Percentiles rank a stretch among this genome's conserved stretches.
phyloP scores from a whole-genome alignment of 2,113 vertebrate species.

The Rhinogobius similis region DNA sequence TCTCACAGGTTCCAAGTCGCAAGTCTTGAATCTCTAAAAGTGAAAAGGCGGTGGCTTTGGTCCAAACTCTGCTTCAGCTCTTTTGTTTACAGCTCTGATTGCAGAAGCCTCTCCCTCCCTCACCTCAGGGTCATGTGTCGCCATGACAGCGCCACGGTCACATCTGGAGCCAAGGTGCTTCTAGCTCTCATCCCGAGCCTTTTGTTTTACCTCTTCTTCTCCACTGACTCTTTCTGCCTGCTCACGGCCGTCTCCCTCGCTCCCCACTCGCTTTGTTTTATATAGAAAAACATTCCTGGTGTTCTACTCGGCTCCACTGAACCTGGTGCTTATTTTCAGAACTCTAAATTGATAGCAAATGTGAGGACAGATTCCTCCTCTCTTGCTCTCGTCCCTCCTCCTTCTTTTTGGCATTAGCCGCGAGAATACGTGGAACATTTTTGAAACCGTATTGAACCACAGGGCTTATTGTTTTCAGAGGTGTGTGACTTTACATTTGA shows the following conservation, averaged over 20 bases:
- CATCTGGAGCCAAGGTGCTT: constrained; percentile 70
- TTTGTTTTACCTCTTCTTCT: constrained; percentile 23
- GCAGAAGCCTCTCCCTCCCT: constrained; percentile 14
- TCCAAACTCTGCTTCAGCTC: not conserved
- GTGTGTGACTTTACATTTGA: constrained; percentile 71
- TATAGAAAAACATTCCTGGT: constrained; percentile 82
- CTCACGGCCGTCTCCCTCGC: constrained; percentile 26
- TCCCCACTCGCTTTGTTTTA: constrained; percentile 65
- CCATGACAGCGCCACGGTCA: constrained; percentile 36
- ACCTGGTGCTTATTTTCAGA: constrained; percentile 81
- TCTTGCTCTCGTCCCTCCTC: constrained; percentile 50
- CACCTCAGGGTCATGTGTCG: constrained; percentile 25
- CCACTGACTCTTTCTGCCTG: constrained; percentile 23
- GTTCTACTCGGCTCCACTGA: constrained; percentile 71
- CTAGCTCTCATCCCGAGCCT: constrained; percentile 13
- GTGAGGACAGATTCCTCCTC: constrained; percentile 76
- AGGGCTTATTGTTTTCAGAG: constrained; percentile 75
- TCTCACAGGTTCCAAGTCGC: not conserved
- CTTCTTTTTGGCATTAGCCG: constrained; percentile 66
- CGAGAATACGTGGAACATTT: constrained; percentile 78
- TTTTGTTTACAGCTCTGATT: not conserved
- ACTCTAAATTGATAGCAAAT: constrained; percentile 84
- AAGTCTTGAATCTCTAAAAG: not conserved
- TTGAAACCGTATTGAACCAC: constrained; percentile 69
- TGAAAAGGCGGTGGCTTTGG: not conserved